phyloP scores from a whole-genome alignment of 2,113 vertebrate genomes.

The Harpagus bidentatus region DNA sequence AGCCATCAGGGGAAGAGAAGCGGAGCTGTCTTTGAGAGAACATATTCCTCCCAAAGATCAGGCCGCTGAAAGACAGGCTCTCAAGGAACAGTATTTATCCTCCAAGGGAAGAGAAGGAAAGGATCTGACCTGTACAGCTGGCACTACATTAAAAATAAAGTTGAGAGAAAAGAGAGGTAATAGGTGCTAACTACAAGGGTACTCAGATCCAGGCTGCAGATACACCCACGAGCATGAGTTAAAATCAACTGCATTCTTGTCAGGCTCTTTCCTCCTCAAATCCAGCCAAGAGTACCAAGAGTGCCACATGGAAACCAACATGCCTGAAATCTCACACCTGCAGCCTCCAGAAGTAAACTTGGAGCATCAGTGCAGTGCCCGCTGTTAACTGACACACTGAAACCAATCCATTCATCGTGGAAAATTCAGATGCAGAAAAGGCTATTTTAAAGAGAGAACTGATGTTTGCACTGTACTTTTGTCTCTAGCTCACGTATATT shows the following conservation, averaged over 20 bases:
- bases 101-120: background rate
- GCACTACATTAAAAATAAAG: background rate
- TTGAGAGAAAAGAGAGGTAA: background rate
- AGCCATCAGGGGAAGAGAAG: background rate
- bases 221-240: fast-evolving
- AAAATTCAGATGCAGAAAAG: background rate
- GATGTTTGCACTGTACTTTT: background rate
- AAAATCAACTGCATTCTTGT: background rate
- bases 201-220: background rate
- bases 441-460: background rate
- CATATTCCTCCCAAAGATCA: background rate
- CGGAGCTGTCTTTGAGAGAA: background rate
- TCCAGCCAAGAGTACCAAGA: fast-evolving
- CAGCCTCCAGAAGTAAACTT: background rate
- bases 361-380: fast-evolving
- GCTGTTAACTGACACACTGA: fast-evolving
- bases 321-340: background rate
- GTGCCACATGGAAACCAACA: fast-evolving
- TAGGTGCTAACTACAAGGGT: background rate
- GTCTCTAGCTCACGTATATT: background rate
- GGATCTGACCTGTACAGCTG: background rate
- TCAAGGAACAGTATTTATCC: background rate
- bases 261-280: background rate
- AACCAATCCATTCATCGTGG: fast-evolving
- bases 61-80: background rate